These are phyloP conservation scores for Vidua macroura DNA, from an alignment of 2,113 vertebrate genomes.

Conservation along the genomic window DNA sequence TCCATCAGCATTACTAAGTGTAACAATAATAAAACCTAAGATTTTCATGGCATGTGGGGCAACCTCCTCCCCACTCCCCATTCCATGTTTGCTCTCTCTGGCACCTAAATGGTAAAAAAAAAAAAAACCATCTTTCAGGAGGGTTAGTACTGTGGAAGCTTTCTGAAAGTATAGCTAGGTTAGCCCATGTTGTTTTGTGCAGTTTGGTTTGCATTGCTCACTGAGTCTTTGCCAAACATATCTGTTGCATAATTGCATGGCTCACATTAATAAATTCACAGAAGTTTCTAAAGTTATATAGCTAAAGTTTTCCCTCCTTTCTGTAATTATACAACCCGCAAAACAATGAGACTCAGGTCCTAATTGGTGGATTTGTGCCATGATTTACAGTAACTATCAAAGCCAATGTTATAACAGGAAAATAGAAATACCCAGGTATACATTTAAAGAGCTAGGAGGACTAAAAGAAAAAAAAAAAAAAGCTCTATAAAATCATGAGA, in stretches of 20 bases:
- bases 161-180: background rate
- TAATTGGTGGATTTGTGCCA: background rate
- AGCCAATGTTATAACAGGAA: background rate
- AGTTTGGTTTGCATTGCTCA: background rate
- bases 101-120: background rate
- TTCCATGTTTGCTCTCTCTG: background rate
- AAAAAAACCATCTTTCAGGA: background rate
- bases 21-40: conserved; percentile 3
- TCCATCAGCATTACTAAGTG: background rate
- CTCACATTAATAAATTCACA: conserved; percentile 13
- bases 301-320: background rate
- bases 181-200: background rate
- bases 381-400: background rate
- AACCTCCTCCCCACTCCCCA: background rate
- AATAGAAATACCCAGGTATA: background rate
- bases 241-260: background rate
- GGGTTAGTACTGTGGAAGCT: background rate
- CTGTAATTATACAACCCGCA: background rate
- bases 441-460: background rate
- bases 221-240: conserved; percentile 15
- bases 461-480: background rate
- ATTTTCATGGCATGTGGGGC: background rate
- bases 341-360: background rate
- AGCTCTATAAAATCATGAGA: background rate
- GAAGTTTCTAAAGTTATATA: conserved; percentile 10